Evolutionary conservation across 2,888 invertebrate species (phyloP).

Genomic region (Oscheius sp.): DNA sequence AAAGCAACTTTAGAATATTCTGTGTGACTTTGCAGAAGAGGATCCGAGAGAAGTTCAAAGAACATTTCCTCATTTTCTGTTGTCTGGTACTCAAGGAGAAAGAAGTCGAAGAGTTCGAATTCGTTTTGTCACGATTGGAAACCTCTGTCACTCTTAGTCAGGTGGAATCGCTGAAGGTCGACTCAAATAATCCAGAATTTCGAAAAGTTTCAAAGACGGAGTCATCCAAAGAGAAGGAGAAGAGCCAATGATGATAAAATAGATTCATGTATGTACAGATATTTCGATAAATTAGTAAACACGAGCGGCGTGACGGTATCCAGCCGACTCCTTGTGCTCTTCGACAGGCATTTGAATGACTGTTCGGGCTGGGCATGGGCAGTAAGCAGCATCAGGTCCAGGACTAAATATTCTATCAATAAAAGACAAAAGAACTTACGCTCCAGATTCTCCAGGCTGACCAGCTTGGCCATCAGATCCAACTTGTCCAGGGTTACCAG

Average conservation of each 20-base stretch:
- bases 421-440: constrained; percentile 2
- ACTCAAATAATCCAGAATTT: background rate
- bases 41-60: constrained; percentile 17
- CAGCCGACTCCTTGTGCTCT: background rate
- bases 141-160: background rate
- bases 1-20: constrained; percentile 10
- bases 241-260: background rate
- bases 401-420: background rate
- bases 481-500: constrained; percentile 47
- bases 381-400: constrained; percentile 24
- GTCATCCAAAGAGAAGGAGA: background rate
- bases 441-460: constrained; percentile 52
- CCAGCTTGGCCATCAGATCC: constrained; percentile 51
- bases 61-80: constrained; percentile 16
- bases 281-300: background rate
- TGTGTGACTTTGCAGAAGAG: constrained; percentile 16
- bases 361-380: constrained; percentile 18
- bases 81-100: constrained; percentile 15
- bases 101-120: constrained; percentile 22
- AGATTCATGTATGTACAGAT: background rate
- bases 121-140: constrained; percentile 13
- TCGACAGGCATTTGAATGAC: constrained; percentile 9
- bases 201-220: background rate
- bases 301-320: background rate
- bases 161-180: background rate